Evolutionary conservation across 64 coral and sea anemone species (phyloP), one percentile per base, ranked within the genome.

Genomic region (Actinia equina): DNA sequence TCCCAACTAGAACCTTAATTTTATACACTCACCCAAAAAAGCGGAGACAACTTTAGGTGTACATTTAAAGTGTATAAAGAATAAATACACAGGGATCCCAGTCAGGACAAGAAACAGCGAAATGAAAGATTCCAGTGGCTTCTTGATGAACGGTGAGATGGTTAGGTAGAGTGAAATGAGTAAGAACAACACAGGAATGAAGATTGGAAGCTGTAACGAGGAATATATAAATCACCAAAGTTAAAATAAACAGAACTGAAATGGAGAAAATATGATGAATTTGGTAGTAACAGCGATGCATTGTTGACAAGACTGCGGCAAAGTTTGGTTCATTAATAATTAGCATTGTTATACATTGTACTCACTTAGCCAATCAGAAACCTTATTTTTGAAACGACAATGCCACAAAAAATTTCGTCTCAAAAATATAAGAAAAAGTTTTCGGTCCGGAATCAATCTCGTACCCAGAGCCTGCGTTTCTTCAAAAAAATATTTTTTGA

Each of bases 71-170:
- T 85, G 55, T 15, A 85, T 85, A 11, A 54, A 85, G 52, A 85
- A 58, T 20, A 52, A 60, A 42, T 85, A 85, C 83, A 85, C 83
- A 85, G 83, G 83, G 4, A 85, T 54, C 83, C 83, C 83, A 43
- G 83, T 17, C 5, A 85, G 52, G 45, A 59, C 23, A 42, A 85
- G 59, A 0, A 61, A 4, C 30, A 85, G 30, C 5, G 53, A 60
- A 42, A 58, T 60, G 6, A 59, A 63, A 26, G 83, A 85, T 17
- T 85, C 83, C 20, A 61, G 9, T 2, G 83, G 83, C 17, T 17
- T 26, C 53, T 63, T 60, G 54, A 85, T 3, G n/a, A 63, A 58
- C 26, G 83, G 83, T 42, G 55, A 54, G 52, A 85, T 58, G 83
- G 55, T 63, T 10, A 85, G 7, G 83, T 85, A 85, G 0, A 85